Evolutionary conservation across 2,888 invertebrate genomes (phyloP).

Genomic region (Sminthurides aquaticus): DNA sequence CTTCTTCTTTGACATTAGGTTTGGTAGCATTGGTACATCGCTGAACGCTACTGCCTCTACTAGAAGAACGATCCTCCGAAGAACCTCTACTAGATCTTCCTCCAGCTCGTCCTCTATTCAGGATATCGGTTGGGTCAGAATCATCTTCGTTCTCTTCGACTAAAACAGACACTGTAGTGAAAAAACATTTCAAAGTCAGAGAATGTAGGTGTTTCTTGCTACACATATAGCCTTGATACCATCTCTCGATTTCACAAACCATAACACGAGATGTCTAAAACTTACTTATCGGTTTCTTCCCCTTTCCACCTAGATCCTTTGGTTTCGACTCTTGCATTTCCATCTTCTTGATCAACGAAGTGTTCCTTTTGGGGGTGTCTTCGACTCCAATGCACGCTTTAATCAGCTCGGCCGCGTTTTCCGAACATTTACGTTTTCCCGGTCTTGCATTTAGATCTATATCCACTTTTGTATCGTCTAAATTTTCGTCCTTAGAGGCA

Average conservation of each 20-base stretch:
- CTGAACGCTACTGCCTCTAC: slow-evolving; percentile 41
- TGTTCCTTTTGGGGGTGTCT: slow-evolving; percentile 44
- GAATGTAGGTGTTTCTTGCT: too few species aligned
- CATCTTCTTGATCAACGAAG: slow-evolving; percentile 35
- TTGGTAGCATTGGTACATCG: slow-evolving; percentile 26
- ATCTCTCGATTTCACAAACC: background rate
- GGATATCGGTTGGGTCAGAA: slow-evolving; percentile 33
- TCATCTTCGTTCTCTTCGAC: slow-evolving; percentile 41
- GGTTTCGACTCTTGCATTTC: slow-evolving; percentile 33
- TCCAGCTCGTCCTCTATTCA: slow-evolving; percentile 32
- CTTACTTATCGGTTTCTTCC: slow-evolving; percentile 35
- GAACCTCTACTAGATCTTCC: slow-evolving; percentile 31
- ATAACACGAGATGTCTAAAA: background rate
- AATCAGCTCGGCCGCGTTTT: slow-evolving; percentile 56
- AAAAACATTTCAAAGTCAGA: background rate
- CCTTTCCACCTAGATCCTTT: slow-evolving; percentile 26
- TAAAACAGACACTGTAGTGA: slow-evolving; percentile 21
- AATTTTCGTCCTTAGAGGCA: slow-evolving; percentile 52
- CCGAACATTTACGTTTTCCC: slow-evolving; percentile 56
- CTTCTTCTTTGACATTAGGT: slow-evolving; percentile 30
- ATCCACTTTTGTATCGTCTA: slow-evolving; percentile 50
- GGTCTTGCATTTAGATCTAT: slow-evolving; percentile 48
- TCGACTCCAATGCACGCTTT: slow-evolving; percentile 54
- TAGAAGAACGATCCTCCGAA: slow-evolving; percentile 42
- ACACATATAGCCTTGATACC: background rate